Evolutionary conservation across 2,888 invertebrate species (phyloP).

Genomic region (Harpagoxenus sublaevis): DNA sequence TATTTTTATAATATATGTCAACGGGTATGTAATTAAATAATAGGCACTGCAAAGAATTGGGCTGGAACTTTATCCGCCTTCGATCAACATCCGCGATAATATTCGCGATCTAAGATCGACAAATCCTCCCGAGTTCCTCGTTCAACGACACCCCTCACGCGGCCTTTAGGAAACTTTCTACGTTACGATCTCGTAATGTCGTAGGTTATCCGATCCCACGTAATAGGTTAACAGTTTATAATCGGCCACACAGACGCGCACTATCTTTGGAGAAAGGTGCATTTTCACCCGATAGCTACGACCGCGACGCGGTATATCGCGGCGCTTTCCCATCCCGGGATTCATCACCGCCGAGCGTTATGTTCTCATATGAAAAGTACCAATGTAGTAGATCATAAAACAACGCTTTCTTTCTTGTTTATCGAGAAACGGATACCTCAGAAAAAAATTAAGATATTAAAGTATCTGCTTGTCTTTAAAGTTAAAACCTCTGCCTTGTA

Average conservation of each 20-base stretch:
- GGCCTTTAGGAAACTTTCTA: slow-evolving; percentile 77
- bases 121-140: slow-evolving; percentile 25
- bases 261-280: slow-evolving; percentile 68
- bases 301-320: not conserved
- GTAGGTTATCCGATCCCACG: slow-evolving; percentile 75
- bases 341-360: slow-evolving; percentile 17
- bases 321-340: slow-evolving; percentile 50
- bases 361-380: slow-evolving; percentile 12
- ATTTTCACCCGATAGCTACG: slow-evolving; percentile 29
- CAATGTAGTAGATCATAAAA: not conserved
- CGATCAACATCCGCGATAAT: not conserved
- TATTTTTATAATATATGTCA: not conserved
- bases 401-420: not conserved
- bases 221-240: slow-evolving; percentile 82
- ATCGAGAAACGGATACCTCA: not conserved
- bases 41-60: not conserved
- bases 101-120: not conserved
- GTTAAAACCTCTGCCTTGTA: not conserved
- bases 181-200: slow-evolving; percentile 75
- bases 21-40: not conserved
- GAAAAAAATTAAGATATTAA: slow-evolving; percentile 3
- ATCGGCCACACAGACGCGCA: slow-evolving; percentile 56
- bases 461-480: not conserved
- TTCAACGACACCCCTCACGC: slow-evolving; percentile 38
- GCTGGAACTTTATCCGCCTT: not conserved